These are phyloP conservation scores for Fratercula arctica DNA, from an alignment of 2,797 vertebrate species.

Conservation along the genomic window DNA sequence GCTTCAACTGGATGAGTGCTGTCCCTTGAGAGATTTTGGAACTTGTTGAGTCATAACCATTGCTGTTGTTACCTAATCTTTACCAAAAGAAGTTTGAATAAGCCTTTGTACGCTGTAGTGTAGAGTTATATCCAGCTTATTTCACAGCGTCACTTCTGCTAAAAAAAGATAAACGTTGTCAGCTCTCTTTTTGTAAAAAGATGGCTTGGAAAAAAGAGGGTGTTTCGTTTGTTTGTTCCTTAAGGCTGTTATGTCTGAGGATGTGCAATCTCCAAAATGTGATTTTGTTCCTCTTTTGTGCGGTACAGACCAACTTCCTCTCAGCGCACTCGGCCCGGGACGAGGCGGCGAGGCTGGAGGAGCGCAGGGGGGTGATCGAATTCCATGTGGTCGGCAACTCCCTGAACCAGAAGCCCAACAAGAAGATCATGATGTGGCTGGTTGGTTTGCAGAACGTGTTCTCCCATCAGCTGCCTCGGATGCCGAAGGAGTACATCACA, in stretches of 20 bases:
- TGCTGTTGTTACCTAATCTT: neutral
- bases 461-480: constrained; percentile 96
- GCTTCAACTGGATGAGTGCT: neutral
- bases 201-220: neutral
- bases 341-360: constrained; percentile 92
- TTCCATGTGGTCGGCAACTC: constrained; percentile 98
- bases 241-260: neutral
- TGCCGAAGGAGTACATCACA: constrained; percentile 99
- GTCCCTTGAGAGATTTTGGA: neutral
- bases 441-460: constrained; percentile 98
- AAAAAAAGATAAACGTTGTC: neutral
- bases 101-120: neutral
- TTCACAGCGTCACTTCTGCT: neutral
- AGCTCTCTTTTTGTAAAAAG: neutral
- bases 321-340: constrained; percentile 94
- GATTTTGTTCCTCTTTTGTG: neutral
- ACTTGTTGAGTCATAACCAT: neutral
- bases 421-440: constrained; percentile 97
- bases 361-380: constrained; percentile 94
- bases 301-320: constrained; percentile 88
- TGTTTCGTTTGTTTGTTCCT: neutral
- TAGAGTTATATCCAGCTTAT: neutral
- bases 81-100: neutral
- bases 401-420: constrained; percentile 95
- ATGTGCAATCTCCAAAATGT: neutral